phyloP scores from a whole-genome alignment of 30 jellyfish, hydroid and myxozoan species.

The Pseudorhiza aurosa region DNA sequence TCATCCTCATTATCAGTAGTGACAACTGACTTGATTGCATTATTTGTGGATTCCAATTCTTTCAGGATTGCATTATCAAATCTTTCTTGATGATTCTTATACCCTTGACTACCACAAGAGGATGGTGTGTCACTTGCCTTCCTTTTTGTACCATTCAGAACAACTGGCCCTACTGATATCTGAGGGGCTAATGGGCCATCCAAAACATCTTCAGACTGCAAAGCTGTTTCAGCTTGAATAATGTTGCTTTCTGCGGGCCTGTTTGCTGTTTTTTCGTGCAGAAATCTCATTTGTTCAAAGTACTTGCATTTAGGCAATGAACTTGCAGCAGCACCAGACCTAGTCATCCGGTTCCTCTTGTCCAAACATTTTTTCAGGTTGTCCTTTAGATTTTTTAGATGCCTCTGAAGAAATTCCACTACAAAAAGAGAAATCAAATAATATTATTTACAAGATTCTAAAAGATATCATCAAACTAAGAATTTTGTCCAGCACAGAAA shows the following conservation, averaged over 20 bases:
- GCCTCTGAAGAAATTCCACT: slow-evolving; percentile 65
- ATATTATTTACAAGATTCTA: slow-evolving; percentile 11
- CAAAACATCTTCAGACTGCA: slow-evolving; percentile 45
- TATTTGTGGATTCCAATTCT: slow-evolving; percentile 41
- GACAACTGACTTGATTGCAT: slow-evolving; percentile 48
- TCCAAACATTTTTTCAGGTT: slow-evolving; percentile 47
- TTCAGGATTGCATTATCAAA: slow-evolving; percentile 55
- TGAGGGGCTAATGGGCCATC: slow-evolving; percentile 44
- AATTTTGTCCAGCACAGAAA: slow-evolving; percentile 21
- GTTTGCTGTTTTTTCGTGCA: slow-evolving; percentile 55
- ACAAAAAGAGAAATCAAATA: slow-evolving; percentile 18
- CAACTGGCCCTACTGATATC: slow-evolving; percentile 55
- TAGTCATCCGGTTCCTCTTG: slow-evolving; percentile 49
- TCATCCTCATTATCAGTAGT: slow-evolving; percentile 51
- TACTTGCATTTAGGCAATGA: slow-evolving; percentile 80
- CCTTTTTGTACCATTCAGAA: slow-evolving; percentile 28
- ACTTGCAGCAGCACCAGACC: slow-evolving; percentile 83
- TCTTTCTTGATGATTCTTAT: slow-evolving; percentile 43
- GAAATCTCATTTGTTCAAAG: slow-evolving; percentile 62
- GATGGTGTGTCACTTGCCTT: slow-evolving; percentile 40
- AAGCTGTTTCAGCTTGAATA: slow-evolving; percentile 32
- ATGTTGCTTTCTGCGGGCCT: slow-evolving; percentile 42
- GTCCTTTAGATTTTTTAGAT: slow-evolving; percentile 64
- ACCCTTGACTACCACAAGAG: slow-evolving; percentile 38
- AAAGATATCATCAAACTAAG: slow-evolving; percentile 14